A percentile compares a stretch with the other conserved stretches of the same genome.
phyloP scores from a whole-genome alignment of 2,113 vertebrate genomes.

The Saccopteryx leptura region DNA sequence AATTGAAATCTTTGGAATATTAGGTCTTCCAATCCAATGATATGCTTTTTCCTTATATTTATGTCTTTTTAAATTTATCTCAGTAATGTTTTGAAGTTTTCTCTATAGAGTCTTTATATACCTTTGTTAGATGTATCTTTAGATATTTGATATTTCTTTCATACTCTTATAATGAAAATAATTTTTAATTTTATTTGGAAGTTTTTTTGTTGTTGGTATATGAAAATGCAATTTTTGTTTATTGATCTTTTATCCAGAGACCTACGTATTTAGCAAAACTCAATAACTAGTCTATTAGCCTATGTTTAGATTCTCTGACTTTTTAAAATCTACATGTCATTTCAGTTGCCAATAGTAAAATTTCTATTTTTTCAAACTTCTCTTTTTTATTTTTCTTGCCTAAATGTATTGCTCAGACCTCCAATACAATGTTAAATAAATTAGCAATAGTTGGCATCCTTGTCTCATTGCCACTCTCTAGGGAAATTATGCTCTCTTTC shows the following conservation, averaged over 20 bases:
- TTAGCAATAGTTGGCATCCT: neutral
- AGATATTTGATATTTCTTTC: neutral
- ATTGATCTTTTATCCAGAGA: neutral
- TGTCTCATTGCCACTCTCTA: neutral
- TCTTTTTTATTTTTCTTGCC: neutral
- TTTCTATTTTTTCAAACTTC: neutral
- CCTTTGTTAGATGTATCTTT: neutral
- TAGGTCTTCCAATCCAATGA: neutral
- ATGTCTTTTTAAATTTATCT: neutral
- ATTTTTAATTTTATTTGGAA: constrained; percentile 7
- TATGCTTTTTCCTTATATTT: neutral
- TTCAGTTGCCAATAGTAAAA: neutral
- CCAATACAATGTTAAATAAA: neutral
- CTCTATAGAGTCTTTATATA: neutral
- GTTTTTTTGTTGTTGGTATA: neutral
- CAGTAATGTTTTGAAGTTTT: neutral
- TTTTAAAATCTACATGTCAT: neutral
- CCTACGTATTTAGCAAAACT: neutral
- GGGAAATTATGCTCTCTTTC: neutral
- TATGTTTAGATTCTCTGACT: neutral
- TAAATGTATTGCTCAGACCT: neutral
- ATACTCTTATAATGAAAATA: neutral
- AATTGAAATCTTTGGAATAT: neutral
- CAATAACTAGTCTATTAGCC: neutral
- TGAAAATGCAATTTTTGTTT: constrained; percentile 3